Evolutionary conservation across 1,140 invertebrate genomes (phyloP).

Genomic region (Drosophila mojavensis): DNA sequence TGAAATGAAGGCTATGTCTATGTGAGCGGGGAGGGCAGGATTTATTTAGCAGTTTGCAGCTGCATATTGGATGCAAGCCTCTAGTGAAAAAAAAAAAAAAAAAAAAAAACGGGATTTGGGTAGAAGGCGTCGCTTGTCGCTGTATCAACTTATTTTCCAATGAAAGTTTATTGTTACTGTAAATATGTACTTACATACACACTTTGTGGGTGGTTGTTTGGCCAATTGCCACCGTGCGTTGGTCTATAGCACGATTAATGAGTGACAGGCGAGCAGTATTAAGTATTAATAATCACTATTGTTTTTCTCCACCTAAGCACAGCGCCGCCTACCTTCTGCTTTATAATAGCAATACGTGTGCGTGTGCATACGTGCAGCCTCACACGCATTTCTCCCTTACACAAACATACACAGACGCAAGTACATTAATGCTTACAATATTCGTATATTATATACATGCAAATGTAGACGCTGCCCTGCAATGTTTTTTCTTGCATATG

Average conservation of each 20-base stretch:
- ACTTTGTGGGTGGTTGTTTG: constrained; percentile 52
- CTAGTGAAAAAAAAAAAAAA: constrained; percentile 41
- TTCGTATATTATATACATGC: constrained; percentile 21
- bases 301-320: not conserved
- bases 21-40: not conserved
- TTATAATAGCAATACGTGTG: constrained; percentile 8
- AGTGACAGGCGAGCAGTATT: constrained; percentile 20
- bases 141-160: constrained; percentile 40
- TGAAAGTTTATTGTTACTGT: constrained; percentile 8
- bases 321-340: constrained; percentile 14
- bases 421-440: not conserved
- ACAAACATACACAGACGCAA: not conserved
- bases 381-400: constrained; percentile 23
- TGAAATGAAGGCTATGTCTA: not conserved
- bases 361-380: constrained; percentile 50
- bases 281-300: constrained; percentile 19
- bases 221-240: constrained; percentile 53
- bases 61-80: constrained; percentile 42
- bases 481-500: constrained; percentile 59
- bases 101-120: constrained; percentile 45
- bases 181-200: not conserved
- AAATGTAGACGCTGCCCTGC: constrained; percentile 36
- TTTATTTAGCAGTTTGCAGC: constrained; percentile 44
- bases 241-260: constrained; percentile 12
- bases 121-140: constrained; percentile 23